phyloP scores from a whole-genome alignment of 2,113 vertebrate genomes.

The Archilochus colubris region DNA sequence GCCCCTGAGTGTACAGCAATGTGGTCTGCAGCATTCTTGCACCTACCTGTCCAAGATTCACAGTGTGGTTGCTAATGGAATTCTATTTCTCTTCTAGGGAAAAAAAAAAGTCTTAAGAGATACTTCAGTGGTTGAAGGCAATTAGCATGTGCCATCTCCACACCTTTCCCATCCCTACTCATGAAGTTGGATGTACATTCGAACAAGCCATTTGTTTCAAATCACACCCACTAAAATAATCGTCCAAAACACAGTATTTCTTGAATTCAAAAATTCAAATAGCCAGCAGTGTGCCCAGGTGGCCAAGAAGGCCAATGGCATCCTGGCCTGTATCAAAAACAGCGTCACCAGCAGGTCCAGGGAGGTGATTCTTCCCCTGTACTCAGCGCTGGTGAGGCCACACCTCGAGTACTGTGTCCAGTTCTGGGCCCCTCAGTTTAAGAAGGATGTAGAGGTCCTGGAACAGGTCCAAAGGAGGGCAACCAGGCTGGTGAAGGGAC shows the following conservation, averaged over 20 bases:
- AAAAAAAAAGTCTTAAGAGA: background rate
- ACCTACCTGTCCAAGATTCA: background rate
- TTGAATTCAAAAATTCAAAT: slow-evolving; percentile 64
- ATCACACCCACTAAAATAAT: slow-evolving; percentile 15
- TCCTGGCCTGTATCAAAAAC: no score
- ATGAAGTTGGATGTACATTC: background rate
- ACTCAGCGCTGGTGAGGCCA: no score
- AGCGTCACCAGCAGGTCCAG: no score
- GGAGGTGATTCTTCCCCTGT: no score
- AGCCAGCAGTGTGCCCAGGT: no score
- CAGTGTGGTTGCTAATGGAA: background rate
- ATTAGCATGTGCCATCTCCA: background rate
- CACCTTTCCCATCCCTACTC: background rate
- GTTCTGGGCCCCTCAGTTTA: no score
- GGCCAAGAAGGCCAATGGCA: no score
- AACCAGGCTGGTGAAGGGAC: no score
- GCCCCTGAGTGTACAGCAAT: background rate
- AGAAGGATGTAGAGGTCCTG: no score
- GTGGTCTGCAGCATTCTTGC: background rate
- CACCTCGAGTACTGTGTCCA: no score
- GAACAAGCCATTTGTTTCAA: slow-evolving; percentile 1
- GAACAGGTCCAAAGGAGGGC: no score
- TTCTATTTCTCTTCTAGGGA: background rate
- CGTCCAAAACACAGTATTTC: slow-evolving; percentile 10
- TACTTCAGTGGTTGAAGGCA: background rate